Conservation (phyloP, 2,113 vertebrate species). For the Heloderma charlesbogerti region DNA sequence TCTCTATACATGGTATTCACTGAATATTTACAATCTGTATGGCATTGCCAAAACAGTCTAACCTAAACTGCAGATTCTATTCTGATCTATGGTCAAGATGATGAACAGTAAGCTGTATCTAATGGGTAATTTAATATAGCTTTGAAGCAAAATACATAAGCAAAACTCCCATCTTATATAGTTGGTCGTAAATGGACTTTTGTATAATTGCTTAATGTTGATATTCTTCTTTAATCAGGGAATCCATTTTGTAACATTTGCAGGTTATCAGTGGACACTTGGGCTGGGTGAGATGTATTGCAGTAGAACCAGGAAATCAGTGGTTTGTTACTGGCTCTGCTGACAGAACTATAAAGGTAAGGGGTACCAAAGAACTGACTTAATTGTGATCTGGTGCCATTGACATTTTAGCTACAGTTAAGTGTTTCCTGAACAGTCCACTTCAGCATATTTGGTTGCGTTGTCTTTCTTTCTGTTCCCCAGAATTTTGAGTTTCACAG, state of each 20-base stretch:
- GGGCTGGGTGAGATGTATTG: slow-evolving; percentile 96
- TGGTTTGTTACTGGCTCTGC: slow-evolving; percentile 99
- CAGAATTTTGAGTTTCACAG: not conserved
- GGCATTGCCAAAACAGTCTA: not conserved
- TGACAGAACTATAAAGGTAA: slow-evolving; percentile 97
- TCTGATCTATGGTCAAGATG: not conserved
- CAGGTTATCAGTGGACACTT: slow-evolving; percentile 98
- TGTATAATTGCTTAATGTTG: not conserved
- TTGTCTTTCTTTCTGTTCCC: not conserved
- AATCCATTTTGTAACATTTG: not conserved
- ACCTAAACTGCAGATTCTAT: not conserved
- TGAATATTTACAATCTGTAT: not conserved
- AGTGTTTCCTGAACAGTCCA: slow-evolving; percentile 8
- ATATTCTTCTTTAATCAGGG: not conserved
- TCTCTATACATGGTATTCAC: not conserved
- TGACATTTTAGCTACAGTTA: not conserved
- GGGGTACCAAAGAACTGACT: not conserved
- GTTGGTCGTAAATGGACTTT: not conserved
- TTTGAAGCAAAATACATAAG: not conserved
- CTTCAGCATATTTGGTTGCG: not conserved
- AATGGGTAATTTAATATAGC: not conserved
- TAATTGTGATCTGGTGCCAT: not conserved
- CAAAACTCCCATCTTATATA: not conserved
- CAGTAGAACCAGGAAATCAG: slow-evolving; percentile 97
- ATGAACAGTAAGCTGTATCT: not conserved